Conservation (phyloP, 2,113 vertebrate species). For the Saimiri boliviensis region DNA sequence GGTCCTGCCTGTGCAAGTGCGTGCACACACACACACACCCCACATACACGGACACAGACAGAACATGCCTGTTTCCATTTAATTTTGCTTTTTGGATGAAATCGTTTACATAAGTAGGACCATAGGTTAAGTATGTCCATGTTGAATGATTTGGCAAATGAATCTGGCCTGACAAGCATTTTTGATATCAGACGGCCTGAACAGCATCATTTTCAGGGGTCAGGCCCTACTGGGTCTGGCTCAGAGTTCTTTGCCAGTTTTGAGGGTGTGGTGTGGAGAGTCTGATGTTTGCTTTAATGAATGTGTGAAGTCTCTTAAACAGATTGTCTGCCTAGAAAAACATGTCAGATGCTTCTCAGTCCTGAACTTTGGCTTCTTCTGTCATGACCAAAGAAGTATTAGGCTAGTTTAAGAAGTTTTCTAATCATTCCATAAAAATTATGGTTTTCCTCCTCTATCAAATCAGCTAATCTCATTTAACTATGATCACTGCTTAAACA, state of each 20-base stretch:
- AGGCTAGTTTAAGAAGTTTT: constrained; percentile 59
- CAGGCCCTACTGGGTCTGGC: constrained; percentile 22
- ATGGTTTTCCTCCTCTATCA: constrained; percentile 70
- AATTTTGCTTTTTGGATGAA: constrained; percentile 47
- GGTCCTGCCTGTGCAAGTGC: too few relatives aligned
- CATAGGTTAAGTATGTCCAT: constrained; percentile 63
- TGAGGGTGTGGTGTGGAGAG: constrained; percentile 71
- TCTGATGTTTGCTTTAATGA: constrained; percentile 71
- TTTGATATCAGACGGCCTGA: constrained; percentile 38
- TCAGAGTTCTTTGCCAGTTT: constrained; percentile 50
- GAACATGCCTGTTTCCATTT: constrained; percentile 50
- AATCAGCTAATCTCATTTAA: constrained; percentile 73
- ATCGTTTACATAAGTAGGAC: constrained; percentile 41
- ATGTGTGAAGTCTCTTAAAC: constrained; percentile 69
- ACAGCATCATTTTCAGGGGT: constrained; percentile 59
- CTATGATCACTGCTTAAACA: constrained; percentile 33
- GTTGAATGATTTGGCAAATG: constrained; percentile 56
- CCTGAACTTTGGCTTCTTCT: constrained; percentile 62
- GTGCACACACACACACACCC: neutral
- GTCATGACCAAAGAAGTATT: constrained; percentile 68
- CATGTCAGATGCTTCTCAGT: constrained; percentile 66
- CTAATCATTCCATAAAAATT: constrained; percentile 62
- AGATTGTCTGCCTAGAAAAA: constrained; percentile 76
- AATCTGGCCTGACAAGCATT: constrained; percentile 18
- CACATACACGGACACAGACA: neutral